Conservation (phyloP, 2,888 invertebrate species). For the Crossocerus cetratus region DNA sequence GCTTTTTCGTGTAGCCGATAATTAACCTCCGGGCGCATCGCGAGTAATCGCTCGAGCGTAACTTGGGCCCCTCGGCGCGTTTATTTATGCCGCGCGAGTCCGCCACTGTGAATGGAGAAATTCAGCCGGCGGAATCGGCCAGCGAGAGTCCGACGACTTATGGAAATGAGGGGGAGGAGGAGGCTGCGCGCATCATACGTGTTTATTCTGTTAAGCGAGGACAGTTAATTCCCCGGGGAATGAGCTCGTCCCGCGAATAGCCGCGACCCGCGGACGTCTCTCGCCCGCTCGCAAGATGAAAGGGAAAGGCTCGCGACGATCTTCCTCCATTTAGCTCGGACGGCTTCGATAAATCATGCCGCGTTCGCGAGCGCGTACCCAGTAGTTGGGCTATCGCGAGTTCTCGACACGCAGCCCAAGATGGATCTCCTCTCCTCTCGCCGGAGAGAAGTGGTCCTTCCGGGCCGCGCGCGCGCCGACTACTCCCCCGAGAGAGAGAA, state of each 20-base stretch:
- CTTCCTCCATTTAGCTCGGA: conserved; percentile 45
- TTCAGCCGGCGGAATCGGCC: too few relatives aligned
- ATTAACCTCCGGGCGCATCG: not conserved
- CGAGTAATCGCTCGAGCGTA: too few relatives aligned
- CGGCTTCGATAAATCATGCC: conserved; percentile 48
- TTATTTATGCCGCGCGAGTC: too few relatives aligned
- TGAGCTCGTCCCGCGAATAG: conserved; percentile 2
- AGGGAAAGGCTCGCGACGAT: conserved; percentile 21
- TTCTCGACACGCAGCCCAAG: conserved; percentile 48
- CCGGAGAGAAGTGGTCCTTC: conserved; percentile 21
- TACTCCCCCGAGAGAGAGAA: not conserved
- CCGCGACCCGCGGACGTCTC: conserved; percentile 5
- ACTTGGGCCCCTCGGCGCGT: too few relatives aligned
- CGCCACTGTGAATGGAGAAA: too few relatives aligned
- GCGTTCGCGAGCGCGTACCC: conserved; percentile 32
- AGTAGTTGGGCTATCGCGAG: conserved; percentile 42
- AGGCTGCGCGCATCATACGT: too few relatives aligned
- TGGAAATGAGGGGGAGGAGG: too few relatives aligned
- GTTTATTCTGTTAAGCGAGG: too few relatives aligned
- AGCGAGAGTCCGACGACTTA: too few relatives aligned
- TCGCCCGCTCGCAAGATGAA: conserved; percentile 23
- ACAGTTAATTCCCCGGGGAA: too few relatives aligned
- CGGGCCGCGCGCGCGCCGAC: not conserved
- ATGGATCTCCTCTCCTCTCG: conserved; percentile 36
- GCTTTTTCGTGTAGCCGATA: not conserved